Evolutionary conservation across 1,140 invertebrate species (phyloP).

Genomic region (Drosophila watanabei): DNA sequence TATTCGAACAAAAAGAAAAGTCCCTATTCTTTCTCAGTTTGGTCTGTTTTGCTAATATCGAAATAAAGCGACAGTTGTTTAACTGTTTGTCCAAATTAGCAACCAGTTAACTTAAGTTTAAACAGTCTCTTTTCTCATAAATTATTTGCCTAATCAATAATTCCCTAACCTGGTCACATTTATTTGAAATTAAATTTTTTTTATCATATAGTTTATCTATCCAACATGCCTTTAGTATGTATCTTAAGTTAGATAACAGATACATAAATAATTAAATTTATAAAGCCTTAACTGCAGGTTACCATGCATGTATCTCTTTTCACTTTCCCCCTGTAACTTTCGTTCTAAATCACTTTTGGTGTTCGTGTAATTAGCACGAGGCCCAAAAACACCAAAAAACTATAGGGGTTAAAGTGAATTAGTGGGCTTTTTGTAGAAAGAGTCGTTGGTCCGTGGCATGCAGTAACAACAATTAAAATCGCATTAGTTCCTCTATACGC

Average conservation of each 20-base stretch:
- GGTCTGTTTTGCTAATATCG: background rate
- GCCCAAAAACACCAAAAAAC: background rate
- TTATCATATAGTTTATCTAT: background rate
- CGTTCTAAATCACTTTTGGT: constrained; percentile 30
- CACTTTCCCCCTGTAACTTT: background rate
- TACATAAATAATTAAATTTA: background rate
- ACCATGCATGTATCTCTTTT: background rate
- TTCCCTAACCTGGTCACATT: background rate
- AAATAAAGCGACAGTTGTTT: background rate
- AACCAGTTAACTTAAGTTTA: background rate
- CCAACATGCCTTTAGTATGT: too few species aligned
- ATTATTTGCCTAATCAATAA: too few species aligned
- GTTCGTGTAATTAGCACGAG: constrained; percentile 34
- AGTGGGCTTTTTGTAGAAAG: constrained; percentile 7
- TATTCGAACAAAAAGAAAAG: background rate
- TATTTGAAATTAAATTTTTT: background rate
- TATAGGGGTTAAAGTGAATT: background rate
- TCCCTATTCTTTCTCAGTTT: background rate
- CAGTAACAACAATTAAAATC: constrained; percentile 68
- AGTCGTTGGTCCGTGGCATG: constrained; percentile 27
- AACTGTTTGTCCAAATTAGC: background rate
- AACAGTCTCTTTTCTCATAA: background rate
- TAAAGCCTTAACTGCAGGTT: background rate
- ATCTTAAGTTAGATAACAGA: background rate
- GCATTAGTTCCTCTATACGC: constrained; percentile 44